Evolutionary conservation across 1,140 invertebrate genomes (phyloP).

Genomic region (Saccostrea cuccullata): DNA sequence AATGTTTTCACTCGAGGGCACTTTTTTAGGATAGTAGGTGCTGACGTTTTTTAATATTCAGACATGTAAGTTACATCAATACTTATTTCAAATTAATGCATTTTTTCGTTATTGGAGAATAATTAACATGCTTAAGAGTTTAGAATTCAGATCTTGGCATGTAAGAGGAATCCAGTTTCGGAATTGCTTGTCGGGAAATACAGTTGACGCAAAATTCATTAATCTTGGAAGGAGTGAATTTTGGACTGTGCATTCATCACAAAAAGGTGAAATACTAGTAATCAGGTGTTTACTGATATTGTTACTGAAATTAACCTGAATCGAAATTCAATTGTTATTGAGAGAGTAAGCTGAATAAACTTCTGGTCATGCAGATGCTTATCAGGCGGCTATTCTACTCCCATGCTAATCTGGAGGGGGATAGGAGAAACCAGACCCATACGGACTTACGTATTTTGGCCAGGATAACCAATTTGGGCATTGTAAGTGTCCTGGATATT

Average conservation of each 20-base stretch:
- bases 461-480: constrained; percentile 83
- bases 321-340: background rate
- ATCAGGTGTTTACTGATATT: background rate
- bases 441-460: constrained; percentile 48
- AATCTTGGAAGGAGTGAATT: background rate
- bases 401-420: constrained; percentile 10
- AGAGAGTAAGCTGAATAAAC: background rate
- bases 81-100: background rate
- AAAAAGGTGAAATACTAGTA: background rate
- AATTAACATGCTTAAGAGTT: background rate
- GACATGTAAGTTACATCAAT: background rate
- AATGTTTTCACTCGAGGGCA: too few relatives aligned
- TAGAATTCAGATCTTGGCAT: background rate
- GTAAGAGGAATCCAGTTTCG: background rate
- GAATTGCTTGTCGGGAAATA: background rate
- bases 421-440: constrained; percentile 12
- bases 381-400: constrained; percentile 24
- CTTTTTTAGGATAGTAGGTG: too few relatives aligned
- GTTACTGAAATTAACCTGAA: background rate
- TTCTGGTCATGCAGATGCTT: constrained; percentile 28
- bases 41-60: too few relatives aligned
- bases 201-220: background rate
- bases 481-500: constrained; percentile 95
- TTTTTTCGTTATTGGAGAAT: background rate
- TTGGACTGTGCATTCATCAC: background rate